Conservation (phyloP, 2,888 invertebrate genomes). For the Syrphus vitripennis region DNA sequence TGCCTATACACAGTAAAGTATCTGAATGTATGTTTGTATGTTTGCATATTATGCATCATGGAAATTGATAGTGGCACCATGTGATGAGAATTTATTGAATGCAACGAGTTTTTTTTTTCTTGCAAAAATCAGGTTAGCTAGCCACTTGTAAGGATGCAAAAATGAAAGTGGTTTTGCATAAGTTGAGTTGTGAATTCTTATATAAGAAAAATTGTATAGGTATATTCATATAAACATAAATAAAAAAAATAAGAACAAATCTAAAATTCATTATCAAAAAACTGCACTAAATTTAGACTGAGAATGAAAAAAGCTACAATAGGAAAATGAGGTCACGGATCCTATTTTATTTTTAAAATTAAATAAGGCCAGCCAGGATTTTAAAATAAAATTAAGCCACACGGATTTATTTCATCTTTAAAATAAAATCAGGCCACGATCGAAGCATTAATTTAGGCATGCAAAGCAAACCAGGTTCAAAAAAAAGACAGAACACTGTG, state of each 20-base stretch:
- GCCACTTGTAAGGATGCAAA: constrained; percentile 1
- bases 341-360: too few relatives aligned
- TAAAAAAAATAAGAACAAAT: neutral
- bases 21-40: too few relatives aligned
- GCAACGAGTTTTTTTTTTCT: neutral
- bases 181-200: neutral
- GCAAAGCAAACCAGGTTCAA: too few relatives aligned
- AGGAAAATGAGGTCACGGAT: too few relatives aligned
- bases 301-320: too few relatives aligned
- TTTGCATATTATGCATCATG: neutral
- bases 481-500: too few relatives aligned
- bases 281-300: neutral
- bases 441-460: too few relatives aligned
- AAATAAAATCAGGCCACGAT: too few relatives aligned
- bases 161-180: constrained; percentile 47
- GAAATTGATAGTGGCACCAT: constrained; percentile 51
- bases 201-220: neutral
- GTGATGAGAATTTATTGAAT: constrained; percentile 46
- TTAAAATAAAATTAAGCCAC: too few relatives aligned
- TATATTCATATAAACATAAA: neutral
- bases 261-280: neutral
- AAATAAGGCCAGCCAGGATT: too few relatives aligned
- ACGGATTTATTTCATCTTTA: too few relatives aligned
- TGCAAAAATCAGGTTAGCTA: constrained; percentile 35
- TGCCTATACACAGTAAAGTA: too few relatives aligned